Base-by-base conservation (phyloP, 1,140 invertebrate genomes). In the Scaptomyza pallida region DNA sequence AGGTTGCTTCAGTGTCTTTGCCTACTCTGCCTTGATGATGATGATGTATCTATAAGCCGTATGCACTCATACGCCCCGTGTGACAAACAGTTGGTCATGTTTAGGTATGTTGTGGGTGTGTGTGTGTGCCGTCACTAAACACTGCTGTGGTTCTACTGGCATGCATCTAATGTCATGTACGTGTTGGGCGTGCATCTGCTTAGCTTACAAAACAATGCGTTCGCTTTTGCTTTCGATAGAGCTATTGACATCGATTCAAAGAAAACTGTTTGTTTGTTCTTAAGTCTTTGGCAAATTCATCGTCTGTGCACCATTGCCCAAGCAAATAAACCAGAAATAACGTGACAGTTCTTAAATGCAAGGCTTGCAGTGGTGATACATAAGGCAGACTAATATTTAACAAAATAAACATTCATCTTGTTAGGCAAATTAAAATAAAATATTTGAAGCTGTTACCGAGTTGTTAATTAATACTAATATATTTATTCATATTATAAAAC, bases 121-220 rank as follows among this genome's bases (percentile, higher is more conserved):
- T 48, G 12, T 48, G 43, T 54, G 15, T 52, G 5, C 15, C 30
- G 21, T 37, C 54, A 41, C 45, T 33, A 52, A 61, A 33, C 33
- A 62, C n/a, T 16, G 13, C 10, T 35, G 16, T 17, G 47, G 15
- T 44, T 8, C 30, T 16, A n/a, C 8, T 60, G 52, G 12, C 64
- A 51, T 68, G 63, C 64, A 50, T 30, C 50, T 68, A 44, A 68
- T 50, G 50, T 41, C 56, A 15, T 9, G 72, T 69, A 86, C 81
- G 81, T 86, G 81, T 86, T 71, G 40, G 15, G 12, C 41, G 23
- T 62, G 44, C 82, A 75, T 72, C 62, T 71, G 23, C 19, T 71
- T 62, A 72, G 78, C 82, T 86, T 88, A 82, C n/a, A 44, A 26
- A 19, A 30, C 2, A 35, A 44, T 40, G 33, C 54, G 45, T 26